phyloP scores from a whole-genome alignment of 2,888 invertebrate genomes.

The Malachius bipustulatus region DNA sequence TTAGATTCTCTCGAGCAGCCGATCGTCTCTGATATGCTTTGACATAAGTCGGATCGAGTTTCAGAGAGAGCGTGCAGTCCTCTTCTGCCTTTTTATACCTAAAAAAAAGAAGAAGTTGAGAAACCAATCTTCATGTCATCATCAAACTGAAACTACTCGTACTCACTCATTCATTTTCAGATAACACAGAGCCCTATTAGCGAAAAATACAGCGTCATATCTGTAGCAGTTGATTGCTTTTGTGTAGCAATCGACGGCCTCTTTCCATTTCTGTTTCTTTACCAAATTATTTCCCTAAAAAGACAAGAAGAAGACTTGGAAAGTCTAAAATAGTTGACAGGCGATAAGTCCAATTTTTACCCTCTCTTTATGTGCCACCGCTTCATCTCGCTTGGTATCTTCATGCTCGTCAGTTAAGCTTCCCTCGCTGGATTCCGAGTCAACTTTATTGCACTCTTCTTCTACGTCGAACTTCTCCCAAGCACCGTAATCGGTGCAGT shows the following conservation, averaged over 20 bases:
- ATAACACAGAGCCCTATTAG: slow-evolving; percentile 80
- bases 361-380: slow-evolving; percentile 57
- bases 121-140: no score
- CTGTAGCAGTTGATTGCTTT: slow-evolving; percentile 75
- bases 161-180: slow-evolving; percentile 67
- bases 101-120: no score
- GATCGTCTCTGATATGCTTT: slow-evolving; percentile 80
- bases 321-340: slow-evolving; percentile 22
- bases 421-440: slow-evolving; percentile 40
- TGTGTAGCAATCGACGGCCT: slow-evolving; percentile 77
- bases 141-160: no score
- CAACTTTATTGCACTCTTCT: slow-evolving; percentile 52
- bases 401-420: slow-evolving; percentile 42
- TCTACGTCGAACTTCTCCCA: slow-evolving; percentile 75
- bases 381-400: slow-evolving; percentile 47
- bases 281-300: slow-evolving; percentile 72
- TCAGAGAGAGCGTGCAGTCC: slow-evolving; percentile 72
- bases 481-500: slow-evolving; percentile 47
- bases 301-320: slow-evolving; percentile 13
- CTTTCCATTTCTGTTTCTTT: slow-evolving; percentile 64
- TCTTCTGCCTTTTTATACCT: slow-evolving; percentile 59
- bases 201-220: slow-evolving; percentile 67
- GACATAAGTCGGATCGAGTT: slow-evolving; percentile 63
- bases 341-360: slow-evolving; percentile 30
- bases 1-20: slow-evolving; percentile 57